A percentile compares a stretch with the other conserved stretches of the same genome.
Evolutionary conservation across 2,113 vertebrate genomes (phyloP).

Genomic region (Pitta sordida): DNA sequence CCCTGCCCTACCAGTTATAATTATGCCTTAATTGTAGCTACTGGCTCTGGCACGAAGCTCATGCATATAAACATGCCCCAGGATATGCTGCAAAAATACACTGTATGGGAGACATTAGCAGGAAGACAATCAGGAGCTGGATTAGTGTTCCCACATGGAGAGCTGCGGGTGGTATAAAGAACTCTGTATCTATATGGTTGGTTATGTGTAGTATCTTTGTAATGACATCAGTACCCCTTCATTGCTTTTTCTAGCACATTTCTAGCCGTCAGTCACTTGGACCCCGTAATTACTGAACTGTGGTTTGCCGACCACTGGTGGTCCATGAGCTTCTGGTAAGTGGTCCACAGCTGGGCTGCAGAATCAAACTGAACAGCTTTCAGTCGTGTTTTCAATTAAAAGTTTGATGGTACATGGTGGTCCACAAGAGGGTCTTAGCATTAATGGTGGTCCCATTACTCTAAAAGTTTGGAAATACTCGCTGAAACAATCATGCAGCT

Average conservation of each 20-base stretch:
- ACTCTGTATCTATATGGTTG: background rate
- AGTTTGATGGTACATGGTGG: constrained; percentile 19
- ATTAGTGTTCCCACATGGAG: constrained; percentile 2
- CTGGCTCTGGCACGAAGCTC: constrained; percentile 41
- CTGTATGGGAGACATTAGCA: constrained; percentile 21
- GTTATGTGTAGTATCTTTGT: background rate
- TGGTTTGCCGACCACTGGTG: constrained; percentile 46
- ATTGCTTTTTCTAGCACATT: constrained; percentile 40
- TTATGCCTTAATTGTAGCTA: constrained; percentile 61
- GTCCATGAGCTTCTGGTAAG: background rate
- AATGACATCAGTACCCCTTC: background rate
- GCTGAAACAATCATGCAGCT: background rate
- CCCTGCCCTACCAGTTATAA: constrained; percentile 36
- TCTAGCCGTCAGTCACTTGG: constrained; percentile 1
- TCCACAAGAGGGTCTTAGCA: background rate
- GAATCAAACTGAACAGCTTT: background rate
- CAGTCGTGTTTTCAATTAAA: background rate
- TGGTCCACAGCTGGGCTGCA: constrained; percentile 39
- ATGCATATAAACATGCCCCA: constrained; percentile 41
- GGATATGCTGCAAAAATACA: constrained; percentile 19
- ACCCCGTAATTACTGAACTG: background rate
- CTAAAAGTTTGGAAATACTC: background rate
- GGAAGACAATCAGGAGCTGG: constrained; percentile 36
- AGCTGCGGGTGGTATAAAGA: constrained; percentile 39
- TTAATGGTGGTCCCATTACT: constrained; percentile 33